These are phyloP conservation scores for Leptoteleia sp. DNA, from an alignment of 1,140 invertebrate species.

Conservation along the genomic window DNA sequence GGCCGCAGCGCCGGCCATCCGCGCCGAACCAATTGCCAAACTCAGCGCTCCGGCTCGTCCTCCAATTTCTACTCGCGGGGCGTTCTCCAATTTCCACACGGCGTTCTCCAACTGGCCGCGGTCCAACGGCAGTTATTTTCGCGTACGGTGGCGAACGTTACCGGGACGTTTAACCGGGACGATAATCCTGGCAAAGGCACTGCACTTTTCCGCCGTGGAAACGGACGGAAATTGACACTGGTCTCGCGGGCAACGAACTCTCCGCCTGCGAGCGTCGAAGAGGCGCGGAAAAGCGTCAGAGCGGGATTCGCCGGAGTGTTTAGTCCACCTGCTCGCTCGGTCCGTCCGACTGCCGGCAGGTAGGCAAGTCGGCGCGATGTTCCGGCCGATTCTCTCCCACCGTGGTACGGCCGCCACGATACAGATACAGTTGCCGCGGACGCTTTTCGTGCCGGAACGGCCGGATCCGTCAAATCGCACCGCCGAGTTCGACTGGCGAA, in stretches of 20 bases:
- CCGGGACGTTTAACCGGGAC: no score
- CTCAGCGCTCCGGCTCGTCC: neutral
- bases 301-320: constrained; percentile 75
- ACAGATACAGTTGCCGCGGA: no score
- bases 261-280: constrained; percentile 61
- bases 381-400: constrained; percentile 65
- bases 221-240: constrained; percentile 34
- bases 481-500: neutral
- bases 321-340: constrained; percentile 72
- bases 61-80: no score
- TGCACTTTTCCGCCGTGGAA: constrained; percentile 21
- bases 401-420: no score
- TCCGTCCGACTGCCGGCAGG: constrained; percentile 67
- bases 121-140: no score
- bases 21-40: neutral
- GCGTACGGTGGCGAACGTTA: no score
- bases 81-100: no score
- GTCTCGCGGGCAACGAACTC: constrained; percentile 75
- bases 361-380: constrained; percentile 57
- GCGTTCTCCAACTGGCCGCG: no score
- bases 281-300: constrained; percentile 75
- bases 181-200: constrained; percentile 10
- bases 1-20: constrained; percentile 1
- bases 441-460: constrained; percentile 20
- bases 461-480: constrained; percentile 18